These are phyloP conservation scores for Drosophila subpulchrella DNA, from an alignment of 1,140 invertebrate species.

Conservation along the genomic window DNA sequence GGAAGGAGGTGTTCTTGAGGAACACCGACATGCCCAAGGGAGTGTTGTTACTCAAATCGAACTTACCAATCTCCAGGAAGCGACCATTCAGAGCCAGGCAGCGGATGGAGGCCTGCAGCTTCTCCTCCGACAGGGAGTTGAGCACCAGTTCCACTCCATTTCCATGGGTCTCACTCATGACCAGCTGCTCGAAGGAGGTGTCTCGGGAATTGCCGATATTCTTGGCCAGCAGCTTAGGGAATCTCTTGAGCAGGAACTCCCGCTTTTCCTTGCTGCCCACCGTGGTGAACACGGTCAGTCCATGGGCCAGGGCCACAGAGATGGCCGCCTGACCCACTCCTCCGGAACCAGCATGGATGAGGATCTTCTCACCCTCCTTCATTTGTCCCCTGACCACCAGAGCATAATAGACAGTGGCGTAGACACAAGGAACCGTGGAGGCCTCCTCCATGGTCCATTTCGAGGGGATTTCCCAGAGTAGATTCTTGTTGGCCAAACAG, in stretches of 20 bases:
- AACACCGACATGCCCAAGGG: conserved; percentile 96
- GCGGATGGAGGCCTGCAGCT: conserved; percentile 95
- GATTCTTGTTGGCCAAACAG: conserved; percentile 93
- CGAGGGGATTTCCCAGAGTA: conserved; percentile 95
- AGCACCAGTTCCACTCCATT: conserved; percentile 96
- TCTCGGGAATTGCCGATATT: conserved; percentile 97
- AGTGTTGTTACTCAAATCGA: conserved; percentile 96
- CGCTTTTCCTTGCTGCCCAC: conserved; percentile 95
- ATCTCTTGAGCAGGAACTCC: conserved; percentile 94
- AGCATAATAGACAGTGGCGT: conserved; percentile 96
- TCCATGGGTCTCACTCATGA: conserved; percentile 91
- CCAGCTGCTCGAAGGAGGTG: conserved; percentile 94
- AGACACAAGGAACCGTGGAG: conserved; percentile 96
- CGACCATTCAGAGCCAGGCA: conserved; percentile 95
- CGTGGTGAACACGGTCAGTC: conserved; percentile 95
- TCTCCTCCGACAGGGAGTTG: conserved; percentile 97
- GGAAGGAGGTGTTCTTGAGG: conserved; percentile 97
- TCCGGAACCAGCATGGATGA: conserved; percentile 98
- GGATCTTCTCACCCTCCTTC: conserved; percentile 92
- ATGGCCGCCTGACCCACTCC: conserved; percentile 98
- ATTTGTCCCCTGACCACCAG: conserved; percentile 94
- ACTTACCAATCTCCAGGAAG: conserved; percentile 99
- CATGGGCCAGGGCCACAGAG: conserved; percentile 93
- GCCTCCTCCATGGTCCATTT: conserved; percentile 96
- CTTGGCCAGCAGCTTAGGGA: conserved; percentile 91